Base-by-base conservation (phyloP, 1,140 invertebrate species). In the Dinoponera quadriceps region DNA sequence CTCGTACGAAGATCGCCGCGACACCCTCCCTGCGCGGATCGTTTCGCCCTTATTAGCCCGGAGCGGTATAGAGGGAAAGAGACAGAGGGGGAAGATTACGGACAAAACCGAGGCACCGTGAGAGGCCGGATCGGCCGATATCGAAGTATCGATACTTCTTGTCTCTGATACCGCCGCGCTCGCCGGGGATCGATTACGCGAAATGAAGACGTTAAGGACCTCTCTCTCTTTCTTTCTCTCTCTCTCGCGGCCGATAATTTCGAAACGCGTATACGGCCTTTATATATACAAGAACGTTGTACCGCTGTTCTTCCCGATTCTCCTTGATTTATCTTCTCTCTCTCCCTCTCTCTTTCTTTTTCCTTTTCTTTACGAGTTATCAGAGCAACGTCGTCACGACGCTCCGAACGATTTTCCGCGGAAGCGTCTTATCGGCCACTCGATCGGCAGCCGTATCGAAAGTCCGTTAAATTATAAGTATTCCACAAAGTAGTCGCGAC, bases 391-490 rank as follows among this genome's bases (percentile, higher is more conserved):
- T 25, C 7, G 2, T 5, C 55, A 7, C 16, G 1, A 55, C 13
- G 48, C n/a, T 1, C 5, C 13, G 27, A n/a, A 27, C 14, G 38
- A 44, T 16, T 16, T 55, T 63, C 25, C 13, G 22, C 11, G 9
- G 16, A 55, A 33, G 44, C 18, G 18, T 33, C 66, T 11, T 62
- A 33, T 51, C 49, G 22, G 44, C 38, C 29, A 54, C 18, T 55
- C 33, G 22, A 71, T 80, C 51, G 57, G 14, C 11, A 63, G 54
- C 29, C 38, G 9, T n/a, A 33, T 66, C 60, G 11, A 60, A 74
- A 63, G n/a, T 2, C n/a, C 59, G 27, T 75, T 75, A 51, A 71
- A 55, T 80, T 71, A 44, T 44, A 69, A 80, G n/a, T 18, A 44
- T 48, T 38, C 9, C 25, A 13, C 49, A 57, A 44, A 18, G 51